Conservation (phyloP, 2,888 invertebrate species). For the Stratiomys singularior region DNA sequence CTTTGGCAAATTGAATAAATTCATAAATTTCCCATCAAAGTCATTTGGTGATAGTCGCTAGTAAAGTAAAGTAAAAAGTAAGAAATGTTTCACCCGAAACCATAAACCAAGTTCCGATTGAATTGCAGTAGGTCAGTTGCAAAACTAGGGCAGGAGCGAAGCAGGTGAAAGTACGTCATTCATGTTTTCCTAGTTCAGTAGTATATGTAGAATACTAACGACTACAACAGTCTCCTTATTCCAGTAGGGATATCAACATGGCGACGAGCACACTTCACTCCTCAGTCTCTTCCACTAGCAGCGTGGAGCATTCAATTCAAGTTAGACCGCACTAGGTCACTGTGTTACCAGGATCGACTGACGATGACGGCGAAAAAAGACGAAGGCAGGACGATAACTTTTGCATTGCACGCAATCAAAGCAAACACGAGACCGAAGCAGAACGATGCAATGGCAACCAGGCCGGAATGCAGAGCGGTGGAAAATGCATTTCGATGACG, state of each 20-base stretch:
- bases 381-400: slow-evolving; percentile 27
- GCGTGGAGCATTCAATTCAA: slow-evolving; percentile 46
- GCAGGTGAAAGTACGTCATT: slow-evolving; percentile 50
- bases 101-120: neutral
- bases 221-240: slow-evolving; percentile 1
- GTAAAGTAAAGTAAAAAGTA: too few relatives aligned
- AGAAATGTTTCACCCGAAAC: neutral
- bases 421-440: slow-evolving; percentile 3
- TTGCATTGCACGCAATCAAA: slow-evolving; percentile 18
- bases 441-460: slow-evolving; percentile 27
- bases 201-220: slow-evolving; percentile 6
- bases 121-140: slow-evolving; percentile 15
- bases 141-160: slow-evolving; percentile 34
- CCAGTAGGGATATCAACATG: slow-evolving; percentile 3
- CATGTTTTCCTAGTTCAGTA: slow-evolving; percentile 24
- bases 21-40: too few relatives aligned
- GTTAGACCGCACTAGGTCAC: slow-evolving; percentile 60
- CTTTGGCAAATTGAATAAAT: too few relatives aligned
- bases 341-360: slow-evolving; percentile 60
- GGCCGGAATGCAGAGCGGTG: neutral
- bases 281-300: neutral
- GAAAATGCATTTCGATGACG: slow-evolving; percentile 38
- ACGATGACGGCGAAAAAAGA: slow-evolving; percentile 38
- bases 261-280: neutral
- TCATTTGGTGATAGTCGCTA: too few relatives aligned